These are phyloP conservation scores for Malthinus flaveolus DNA, from an alignment of 2,888 invertebrate species.

Conservation along the genomic window DNA sequence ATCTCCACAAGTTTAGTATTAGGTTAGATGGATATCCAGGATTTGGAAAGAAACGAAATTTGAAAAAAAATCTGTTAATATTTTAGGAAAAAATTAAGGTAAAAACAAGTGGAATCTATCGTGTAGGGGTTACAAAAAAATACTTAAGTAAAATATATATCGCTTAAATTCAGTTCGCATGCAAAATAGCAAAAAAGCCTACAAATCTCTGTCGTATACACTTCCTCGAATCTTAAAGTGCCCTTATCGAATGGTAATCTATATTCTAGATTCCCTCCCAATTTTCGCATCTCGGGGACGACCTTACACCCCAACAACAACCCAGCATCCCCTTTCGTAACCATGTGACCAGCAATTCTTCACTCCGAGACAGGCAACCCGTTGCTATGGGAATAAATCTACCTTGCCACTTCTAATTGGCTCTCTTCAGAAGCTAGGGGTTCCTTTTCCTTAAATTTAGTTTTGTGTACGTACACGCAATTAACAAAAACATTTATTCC, in stretches of 20 bases:
- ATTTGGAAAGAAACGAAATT: too few species aligned
- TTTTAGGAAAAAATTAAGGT: too few species aligned
- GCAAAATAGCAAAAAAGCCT: slow-evolving; percentile 36
- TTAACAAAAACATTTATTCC: slow-evolving; percentile 21
- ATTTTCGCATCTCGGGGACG: slow-evolving; percentile 31
- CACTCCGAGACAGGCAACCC: slow-evolving; percentile 53
- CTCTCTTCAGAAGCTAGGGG: slow-evolving; percentile 45
- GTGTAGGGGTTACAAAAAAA: slow-evolving; percentile 10
- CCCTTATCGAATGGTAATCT: slow-evolving; percentile 46
- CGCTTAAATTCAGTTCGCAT: slow-evolving; percentile 32
- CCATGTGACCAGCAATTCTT: slow-evolving; percentile 54
- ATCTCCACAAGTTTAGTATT: too few species aligned
- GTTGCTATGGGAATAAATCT: slow-evolving; percentile 57
- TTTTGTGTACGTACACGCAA: slow-evolving; percentile 28
- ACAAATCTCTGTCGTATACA: slow-evolving; percentile 44
- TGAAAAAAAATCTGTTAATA: too few species aligned
- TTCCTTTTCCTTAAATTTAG: slow-evolving; percentile 28
- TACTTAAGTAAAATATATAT: slow-evolving; percentile 28
- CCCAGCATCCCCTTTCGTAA: slow-evolving; percentile 37
- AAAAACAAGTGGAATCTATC: background rate
- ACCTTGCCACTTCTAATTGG: slow-evolving; percentile 57
- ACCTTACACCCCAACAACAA: slow-evolving; percentile 27
- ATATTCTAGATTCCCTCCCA: slow-evolving; percentile 39
- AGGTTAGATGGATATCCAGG: too few species aligned
- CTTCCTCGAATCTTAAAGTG: slow-evolving; percentile 46